Evolutionary conservation across 2,888 invertebrate genomes (phyloP).

Genomic region (Leptarthrus brevirostris): DNA sequence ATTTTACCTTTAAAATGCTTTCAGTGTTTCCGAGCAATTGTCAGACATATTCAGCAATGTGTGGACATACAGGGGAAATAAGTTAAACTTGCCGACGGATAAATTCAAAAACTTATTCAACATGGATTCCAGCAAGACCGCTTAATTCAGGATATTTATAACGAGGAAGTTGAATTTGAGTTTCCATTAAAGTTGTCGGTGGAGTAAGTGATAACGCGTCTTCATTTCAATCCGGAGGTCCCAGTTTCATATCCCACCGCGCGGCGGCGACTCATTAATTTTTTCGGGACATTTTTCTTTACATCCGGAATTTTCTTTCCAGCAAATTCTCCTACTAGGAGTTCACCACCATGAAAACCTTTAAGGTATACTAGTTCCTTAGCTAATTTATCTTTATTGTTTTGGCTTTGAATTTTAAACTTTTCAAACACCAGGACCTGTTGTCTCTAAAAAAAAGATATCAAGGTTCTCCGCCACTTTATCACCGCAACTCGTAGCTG

Average conservation of each 20-base stretch:
- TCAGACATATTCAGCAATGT: conserved; percentile 97
- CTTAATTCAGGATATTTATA: conserved; percentile 96
- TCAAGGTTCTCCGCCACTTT: too few relatives aligned
- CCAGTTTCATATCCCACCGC: too few relatives aligned
- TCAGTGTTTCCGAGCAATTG: conserved; percentile 80
- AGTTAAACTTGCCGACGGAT: conserved; percentile 89
- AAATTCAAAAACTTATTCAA: conserved; percentile 80
- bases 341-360: conserved; percentile 92
- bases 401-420: conserved; percentile 97
- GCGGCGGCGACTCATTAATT: too few relatives aligned
- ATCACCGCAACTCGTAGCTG: too few relatives aligned
- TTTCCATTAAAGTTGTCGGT: too few relatives aligned
- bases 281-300: conserved; percentile 88
- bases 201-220: too few relatives aligned
- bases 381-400: conserved; percentile 91
- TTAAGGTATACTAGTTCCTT: conserved; percentile 94
- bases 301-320: conserved; percentile 95
- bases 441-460: too few relatives aligned
- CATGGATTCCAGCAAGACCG: conserved; percentile 82
- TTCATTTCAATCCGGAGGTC: too few relatives aligned
- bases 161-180: conserved; percentile 83
- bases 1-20: conserved; percentile 82
- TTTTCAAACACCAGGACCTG: too few relatives aligned
- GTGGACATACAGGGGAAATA: conserved; percentile 96
- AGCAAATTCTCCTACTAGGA: conserved; percentile 87